Conservation (phyloP, 2,113 vertebrate genomes). For the Cepphus grylle region DNA sequence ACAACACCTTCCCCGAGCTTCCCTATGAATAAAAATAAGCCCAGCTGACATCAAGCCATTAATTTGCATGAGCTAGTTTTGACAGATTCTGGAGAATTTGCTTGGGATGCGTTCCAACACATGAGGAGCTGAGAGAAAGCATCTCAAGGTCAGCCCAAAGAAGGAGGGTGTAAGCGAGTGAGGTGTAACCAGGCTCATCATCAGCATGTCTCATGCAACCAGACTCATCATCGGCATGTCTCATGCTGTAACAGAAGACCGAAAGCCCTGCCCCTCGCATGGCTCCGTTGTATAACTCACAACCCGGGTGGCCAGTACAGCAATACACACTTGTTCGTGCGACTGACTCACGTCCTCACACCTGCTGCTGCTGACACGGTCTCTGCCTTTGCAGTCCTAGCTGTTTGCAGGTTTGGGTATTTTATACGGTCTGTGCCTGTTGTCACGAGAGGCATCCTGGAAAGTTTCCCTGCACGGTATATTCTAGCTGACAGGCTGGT, state of each 20-base stretch:
- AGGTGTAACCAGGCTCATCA: not conserved
- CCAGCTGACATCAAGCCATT: not conserved
- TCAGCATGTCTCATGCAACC: not conserved
- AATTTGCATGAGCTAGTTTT: slow-evolving; percentile 41
- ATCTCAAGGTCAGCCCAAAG: slow-evolving; percentile 17
- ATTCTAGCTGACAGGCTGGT: not conserved
- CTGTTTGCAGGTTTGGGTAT: not conserved
- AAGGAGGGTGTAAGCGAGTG: not conserved
- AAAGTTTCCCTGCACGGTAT: not conserved
- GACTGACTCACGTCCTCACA: not conserved
- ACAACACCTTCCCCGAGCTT: slow-evolving; percentile 22
- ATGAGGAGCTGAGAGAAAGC: not conserved
- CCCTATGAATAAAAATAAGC: slow-evolving; percentile 47
- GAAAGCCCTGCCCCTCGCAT: not conserved
- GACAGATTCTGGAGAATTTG: not conserved
- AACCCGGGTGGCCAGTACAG: not conserved
- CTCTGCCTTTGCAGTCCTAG: not conserved
- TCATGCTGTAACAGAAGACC: not conserved
- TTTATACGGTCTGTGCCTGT: not conserved
- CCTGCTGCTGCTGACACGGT: not conserved
- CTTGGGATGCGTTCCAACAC: slow-evolving; percentile 4
- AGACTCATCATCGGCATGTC: not conserved
- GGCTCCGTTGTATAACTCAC: not conserved
- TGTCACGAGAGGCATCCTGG: not conserved
- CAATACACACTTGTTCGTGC: not conserved